Base-by-base conservation (phyloP, 2,888 invertebrate species). In the Chaetoderma sp. region DNA sequence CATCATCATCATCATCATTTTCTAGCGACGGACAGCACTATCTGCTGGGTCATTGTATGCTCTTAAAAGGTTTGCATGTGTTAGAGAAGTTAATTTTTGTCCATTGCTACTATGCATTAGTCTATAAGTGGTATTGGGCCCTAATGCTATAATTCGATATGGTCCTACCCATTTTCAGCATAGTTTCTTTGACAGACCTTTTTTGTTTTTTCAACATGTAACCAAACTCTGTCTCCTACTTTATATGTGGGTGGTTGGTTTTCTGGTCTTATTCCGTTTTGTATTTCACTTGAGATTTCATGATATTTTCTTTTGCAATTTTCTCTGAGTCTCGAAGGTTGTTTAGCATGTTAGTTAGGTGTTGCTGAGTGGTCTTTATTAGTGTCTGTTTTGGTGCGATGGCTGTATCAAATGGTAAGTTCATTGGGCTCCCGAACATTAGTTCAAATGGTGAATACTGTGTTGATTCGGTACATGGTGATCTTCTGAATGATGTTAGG, bases 401-500 rank as follows among this genome's bases (percentile, higher is more conserved):
- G 21, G 63, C 33, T 25, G 60, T 57, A 32, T 69, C 69, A 65
- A 70, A 65, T 0, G 63, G 67, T 13, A 65, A 47, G 16, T 55
- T 27, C 71, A 69, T 71, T 8, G 49, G 50, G 32, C 33, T 32
- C 10, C 65, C 65, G 62, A 68, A 71, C 39, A 67, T 10, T 10
- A 67, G 3, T 16, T 71, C 25, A 56, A 45, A 71, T 25, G 71
- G 73, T 18, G 65, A 54, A 23, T 27, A 63, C n/a, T 64, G 63
- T n/a, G 70, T 71, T 13, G 66, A 39, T 54, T 71, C 65, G 10
- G 65, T 56, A 45, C 50, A 54, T 10, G 64, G 64, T 1, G 61
- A 36, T 13, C 63, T 58, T 16, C 73, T n/a, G 30, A 68, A 65
- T 2, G 71, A 67, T 71, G 71, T 73, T 58, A 71, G 52, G 5